phyloP scores from a whole-genome alignment of 2,888 invertebrate genomes.

The Chydorus sphaericus region DNA sequence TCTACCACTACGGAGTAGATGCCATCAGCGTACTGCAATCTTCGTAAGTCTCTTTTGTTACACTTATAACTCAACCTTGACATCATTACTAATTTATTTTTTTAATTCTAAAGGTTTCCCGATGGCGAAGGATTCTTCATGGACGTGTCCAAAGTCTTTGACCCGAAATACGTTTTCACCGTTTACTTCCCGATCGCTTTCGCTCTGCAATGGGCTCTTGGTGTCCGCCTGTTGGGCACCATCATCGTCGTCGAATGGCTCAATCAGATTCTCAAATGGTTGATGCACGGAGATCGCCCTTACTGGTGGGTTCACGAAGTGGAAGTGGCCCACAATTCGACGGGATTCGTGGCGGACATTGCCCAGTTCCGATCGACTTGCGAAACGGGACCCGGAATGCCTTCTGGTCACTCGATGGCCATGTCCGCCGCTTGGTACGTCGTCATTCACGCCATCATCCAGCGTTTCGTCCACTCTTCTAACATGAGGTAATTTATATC shows the following conservation, averaged over 20 bases:
- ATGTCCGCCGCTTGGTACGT: constrained; percentile 36
- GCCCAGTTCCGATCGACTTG: constrained; percentile 46
- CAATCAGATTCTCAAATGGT: constrained; percentile 47
- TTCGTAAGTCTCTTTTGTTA: constrained; percentile 7
- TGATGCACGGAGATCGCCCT: constrained; percentile 50
- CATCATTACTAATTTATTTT: background rate
- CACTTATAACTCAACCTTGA: no score
- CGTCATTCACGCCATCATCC: constrained; percentile 22
- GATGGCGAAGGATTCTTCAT: constrained; percentile 32
- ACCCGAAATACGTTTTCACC: constrained; percentile 40
- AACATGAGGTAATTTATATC: constrained; percentile 9
- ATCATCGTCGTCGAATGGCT: constrained; percentile 44
- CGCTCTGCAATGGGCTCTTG: constrained; percentile 39
- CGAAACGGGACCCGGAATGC: constrained; percentile 56
- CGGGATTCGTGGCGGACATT: constrained; percentile 27
- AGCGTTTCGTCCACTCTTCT: constrained; percentile 9
- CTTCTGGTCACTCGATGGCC: constrained; percentile 50
- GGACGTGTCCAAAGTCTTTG: constrained; percentile 37
- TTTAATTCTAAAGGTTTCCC: constrained; percentile 29
- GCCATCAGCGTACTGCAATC: constrained; percentile 10
- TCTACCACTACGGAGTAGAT: constrained; percentile 7
- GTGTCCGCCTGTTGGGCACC: constrained; percentile 40
- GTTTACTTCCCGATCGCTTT: constrained; percentile 40
- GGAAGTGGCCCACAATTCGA: constrained; percentile 24
- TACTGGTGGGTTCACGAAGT: constrained; percentile 60